Percentiles rank a stretch among this genome's conserved stretches.
Evolutionary conservation across 2,888 invertebrate species (phyloP).

Genomic region (Danaus chrysippus): DNA sequence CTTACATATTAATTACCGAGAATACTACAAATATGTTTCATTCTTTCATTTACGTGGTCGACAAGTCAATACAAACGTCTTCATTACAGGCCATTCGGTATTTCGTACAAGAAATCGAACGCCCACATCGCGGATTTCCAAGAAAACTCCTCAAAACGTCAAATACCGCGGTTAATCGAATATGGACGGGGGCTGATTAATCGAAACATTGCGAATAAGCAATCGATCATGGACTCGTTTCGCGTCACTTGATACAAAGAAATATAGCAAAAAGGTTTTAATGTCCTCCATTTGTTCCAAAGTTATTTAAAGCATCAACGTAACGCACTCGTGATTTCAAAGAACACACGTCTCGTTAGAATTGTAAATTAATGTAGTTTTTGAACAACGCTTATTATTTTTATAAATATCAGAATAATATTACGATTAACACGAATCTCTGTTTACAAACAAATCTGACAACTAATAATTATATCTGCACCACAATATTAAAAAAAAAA

Average conservation of each 20-base stretch:
- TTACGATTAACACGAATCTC: neutral
- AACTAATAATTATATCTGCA: neutral
- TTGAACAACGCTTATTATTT: neutral
- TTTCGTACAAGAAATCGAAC: slow-evolving; percentile 55
- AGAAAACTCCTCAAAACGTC: slow-evolving; percentile 63
- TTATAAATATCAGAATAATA: neutral
- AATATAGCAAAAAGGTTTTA: slow-evolving; percentile 30
- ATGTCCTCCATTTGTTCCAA: slow-evolving; percentile 22
- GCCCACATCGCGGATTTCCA: slow-evolving; percentile 67
- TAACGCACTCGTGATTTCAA: slow-evolving; percentile 9
- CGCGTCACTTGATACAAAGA: slow-evolving; percentile 32
- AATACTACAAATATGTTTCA: slow-evolving; percentile 25
- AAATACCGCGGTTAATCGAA: slow-evolving; percentile 64
- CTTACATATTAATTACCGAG: slow-evolving; percentile 29
- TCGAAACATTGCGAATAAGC: slow-evolving; percentile 48
- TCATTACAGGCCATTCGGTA: slow-evolving; percentile 54
- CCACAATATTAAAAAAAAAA: neutral
- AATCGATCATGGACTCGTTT: slow-evolving; percentile 37
- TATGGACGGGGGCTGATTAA: slow-evolving; percentile 53
- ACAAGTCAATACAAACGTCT: slow-evolving; percentile 65
- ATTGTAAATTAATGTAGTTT: neutral
- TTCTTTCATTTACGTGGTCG: slow-evolving; percentile 54
- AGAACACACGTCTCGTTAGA: neutral
- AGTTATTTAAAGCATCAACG: slow-evolving; percentile 17
- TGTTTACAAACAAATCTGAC: no score